Evolutionary conservation across 2,797 vertebrate genomes (phyloP), one percentile per base, ranked within the genome.

Genomic region (Phalanger gymnotis): DNA sequence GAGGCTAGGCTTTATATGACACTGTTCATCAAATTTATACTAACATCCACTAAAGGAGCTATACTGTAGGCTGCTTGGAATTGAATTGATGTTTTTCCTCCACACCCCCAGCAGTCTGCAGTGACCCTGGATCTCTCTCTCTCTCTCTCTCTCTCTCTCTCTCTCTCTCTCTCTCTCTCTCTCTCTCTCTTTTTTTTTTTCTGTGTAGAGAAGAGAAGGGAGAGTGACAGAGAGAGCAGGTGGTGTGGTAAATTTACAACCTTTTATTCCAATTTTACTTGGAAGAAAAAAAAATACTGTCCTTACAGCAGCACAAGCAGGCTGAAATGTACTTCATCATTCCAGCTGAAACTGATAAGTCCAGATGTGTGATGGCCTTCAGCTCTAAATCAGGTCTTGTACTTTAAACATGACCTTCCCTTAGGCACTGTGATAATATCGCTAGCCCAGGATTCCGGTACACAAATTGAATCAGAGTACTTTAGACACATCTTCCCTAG

Each of bases 341-440:
- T 98, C 97, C 95, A 98, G 97, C 97, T 95, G 97, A 98, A 97
- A 93, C n/a, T 2, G 56, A 92, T 97, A 97, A 97, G 92, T 98
- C 98, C 98, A 98, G 98, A 99, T 99, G 97, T 99, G 98, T 98
- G 98, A 98, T 97, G 94, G 93, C 96, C 98, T 97, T 98, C 87
- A 98, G 98, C 96, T 95, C 93, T 98, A 98, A 98, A 96, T 98
- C 98, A 99, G 98, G 95, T 93, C 95, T 96, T 97, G 97, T 92
- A 98, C 96, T 97, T 98, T 96, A 97, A 98, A 97, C 96, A 96
- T 95, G 98, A 99, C 98, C 98, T 99, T 98, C 98, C 99, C 98
- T 81, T 47, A 94, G 98, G 98, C 95, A 91, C 19, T 54, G 25
- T 55, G 92, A 13, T 31, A 93, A 87, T 87, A 93, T 2, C 34